Evolutionary conservation across 1,140 invertebrate genomes (phyloP).

Genomic region (Conus ventricosus): DNA sequence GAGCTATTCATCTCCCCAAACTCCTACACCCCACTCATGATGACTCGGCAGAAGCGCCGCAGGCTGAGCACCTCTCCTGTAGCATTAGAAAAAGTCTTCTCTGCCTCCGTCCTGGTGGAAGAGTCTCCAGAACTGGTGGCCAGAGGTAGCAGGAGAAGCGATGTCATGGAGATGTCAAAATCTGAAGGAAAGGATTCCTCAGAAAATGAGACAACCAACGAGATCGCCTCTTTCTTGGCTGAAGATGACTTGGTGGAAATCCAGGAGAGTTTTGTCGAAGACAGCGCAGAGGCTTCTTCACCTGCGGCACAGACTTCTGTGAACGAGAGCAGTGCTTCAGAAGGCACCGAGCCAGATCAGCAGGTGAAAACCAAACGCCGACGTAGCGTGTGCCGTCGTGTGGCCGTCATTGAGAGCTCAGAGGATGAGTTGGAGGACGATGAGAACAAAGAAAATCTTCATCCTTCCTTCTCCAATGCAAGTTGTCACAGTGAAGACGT

Average conservation of each 20-base stretch:
- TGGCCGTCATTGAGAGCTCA: constrained; percentile 29
- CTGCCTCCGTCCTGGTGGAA: background rate
- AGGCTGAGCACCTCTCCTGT: background rate
- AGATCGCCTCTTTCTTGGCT: constrained; percentile 16
- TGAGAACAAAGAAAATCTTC: constrained; percentile 33
- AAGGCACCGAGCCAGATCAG: background rate
- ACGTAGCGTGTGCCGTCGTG: constrained; percentile 32
- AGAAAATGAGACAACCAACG: background rate
- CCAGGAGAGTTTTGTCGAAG: constrained; percentile 26
- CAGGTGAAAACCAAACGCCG: constrained; percentile 8
- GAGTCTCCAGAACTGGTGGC: background rate
- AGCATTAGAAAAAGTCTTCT: background rate
- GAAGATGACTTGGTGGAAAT: constrained; percentile 8
- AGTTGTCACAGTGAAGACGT: background rate
- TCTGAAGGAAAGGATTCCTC: background rate
- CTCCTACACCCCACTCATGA: constrained; percentile 30
- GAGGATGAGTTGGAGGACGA: constrained; percentile 29
- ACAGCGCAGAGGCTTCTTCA: background rate
- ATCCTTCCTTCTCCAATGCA: constrained; percentile 6
- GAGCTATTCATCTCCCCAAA: constrained; percentile 38
- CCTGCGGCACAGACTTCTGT: background rate
- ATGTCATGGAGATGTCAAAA: background rate
- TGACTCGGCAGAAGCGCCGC: constrained; percentile 7
- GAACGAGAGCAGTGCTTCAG: background rate
- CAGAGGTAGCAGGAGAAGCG: background rate